phyloP scores from a whole-genome alignment of 2,797 vertebrate species.

The Rhynchotus rufescens region DNA sequence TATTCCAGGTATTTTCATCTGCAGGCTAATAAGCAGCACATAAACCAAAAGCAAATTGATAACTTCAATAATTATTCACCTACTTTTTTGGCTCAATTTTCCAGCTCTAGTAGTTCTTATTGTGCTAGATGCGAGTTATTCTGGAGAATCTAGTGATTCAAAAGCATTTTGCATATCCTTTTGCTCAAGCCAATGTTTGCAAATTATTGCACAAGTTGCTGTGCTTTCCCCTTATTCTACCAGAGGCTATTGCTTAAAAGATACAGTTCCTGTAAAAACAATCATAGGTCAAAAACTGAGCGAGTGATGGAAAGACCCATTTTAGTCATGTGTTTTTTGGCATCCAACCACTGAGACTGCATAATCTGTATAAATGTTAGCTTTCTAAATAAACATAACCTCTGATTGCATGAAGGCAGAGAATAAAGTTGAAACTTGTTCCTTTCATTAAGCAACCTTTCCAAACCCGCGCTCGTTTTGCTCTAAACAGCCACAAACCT shows the following conservation, averaged over 20 bases:
- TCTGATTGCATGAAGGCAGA: conserved; percentile 66
- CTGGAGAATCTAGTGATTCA: conserved; percentile 22
- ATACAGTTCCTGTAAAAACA: conserved; percentile 82
- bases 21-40: background rate
- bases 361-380: conserved; percentile 80
- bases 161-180: conserved; percentile 47
- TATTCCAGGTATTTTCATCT: background rate
- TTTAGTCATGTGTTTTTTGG: conserved; percentile 79
- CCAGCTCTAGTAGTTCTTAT: background rate
- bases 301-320: conserved; percentile 74
- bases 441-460: conserved; percentile 48
- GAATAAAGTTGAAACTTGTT: conserved; percentile 68
- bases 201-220: conserved; percentile 69
- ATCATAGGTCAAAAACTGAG: conserved; percentile 72
- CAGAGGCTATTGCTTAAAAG: conserved; percentile 73
- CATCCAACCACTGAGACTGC: conserved; percentile 55
- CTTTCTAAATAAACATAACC: conserved; percentile 80
- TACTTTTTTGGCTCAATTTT: background rate
- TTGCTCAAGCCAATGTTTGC: conserved; percentile 69
- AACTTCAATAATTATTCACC: background rate
- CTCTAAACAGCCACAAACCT: conserved; percentile 14
- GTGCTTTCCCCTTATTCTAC: conserved; percentile 53
- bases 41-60: background rate
- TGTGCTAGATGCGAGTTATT: background rate
- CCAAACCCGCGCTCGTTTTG: conserved; percentile 53